A percentile compares a stretch with the other conserved stretches of the same genome.
These are phyloP conservation scores for Gallinago nigripennis DNA, from an alignment of 2,797 vertebrate genomes.

Conservation along the genomic window DNA sequence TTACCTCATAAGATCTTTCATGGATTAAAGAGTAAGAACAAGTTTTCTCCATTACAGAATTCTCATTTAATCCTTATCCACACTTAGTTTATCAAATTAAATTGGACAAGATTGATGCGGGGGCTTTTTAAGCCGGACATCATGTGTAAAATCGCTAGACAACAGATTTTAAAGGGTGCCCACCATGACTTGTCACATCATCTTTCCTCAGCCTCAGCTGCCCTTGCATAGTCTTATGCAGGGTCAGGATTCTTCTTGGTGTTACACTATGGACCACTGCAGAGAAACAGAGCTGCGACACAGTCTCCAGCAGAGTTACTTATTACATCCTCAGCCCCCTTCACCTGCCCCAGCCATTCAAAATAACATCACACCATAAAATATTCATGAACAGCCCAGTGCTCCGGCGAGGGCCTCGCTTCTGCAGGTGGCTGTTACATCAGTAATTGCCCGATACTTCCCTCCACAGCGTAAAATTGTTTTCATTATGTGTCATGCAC, in stretches of 20 bases:
- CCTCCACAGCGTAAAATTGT: slow-evolving; percentile 98
- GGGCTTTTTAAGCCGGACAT: slow-evolving; percentile 89
- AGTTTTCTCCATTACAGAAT: slow-evolving; percentile 87
- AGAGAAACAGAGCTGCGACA: slow-evolving; percentile 93
- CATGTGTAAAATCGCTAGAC: slow-evolving; percentile 99
- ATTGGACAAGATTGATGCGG: slow-evolving; percentile 93
- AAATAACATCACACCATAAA: slow-evolving; percentile 97
- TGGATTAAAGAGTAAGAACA: slow-evolving; percentile 79
- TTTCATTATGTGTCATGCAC: slow-evolving; percentile 99
- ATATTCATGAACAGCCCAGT: slow-evolving; percentile 94
- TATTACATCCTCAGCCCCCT: slow-evolving; percentile 91
- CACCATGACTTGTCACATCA: slow-evolving; percentile 93
- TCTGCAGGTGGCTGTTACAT: slow-evolving; percentile 99
- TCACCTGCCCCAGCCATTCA: slow-evolving; percentile 97
- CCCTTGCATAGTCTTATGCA: slow-evolving; percentile 79
- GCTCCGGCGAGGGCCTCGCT: slow-evolving; percentile 84
- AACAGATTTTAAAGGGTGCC: slow-evolving; percentile 93
- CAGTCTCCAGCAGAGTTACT: slow-evolving; percentile 98
- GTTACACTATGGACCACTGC: slow-evolving; percentile 92
- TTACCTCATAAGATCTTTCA: slow-evolving; percentile 73
- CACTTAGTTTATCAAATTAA: slow-evolving; percentile 99
- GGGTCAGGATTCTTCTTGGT: slow-evolving; percentile 93
- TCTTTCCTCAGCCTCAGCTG: slow-evolving; percentile 87
- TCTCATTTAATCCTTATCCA: slow-evolving; percentile 98
- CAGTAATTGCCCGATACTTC: slow-evolving; percentile 98